A percentile compares a stretch with the other conserved stretches of the same genome.
Conservation (phyloP, 2,888 invertebrate species). For the Diaphora mendica region DNA sequence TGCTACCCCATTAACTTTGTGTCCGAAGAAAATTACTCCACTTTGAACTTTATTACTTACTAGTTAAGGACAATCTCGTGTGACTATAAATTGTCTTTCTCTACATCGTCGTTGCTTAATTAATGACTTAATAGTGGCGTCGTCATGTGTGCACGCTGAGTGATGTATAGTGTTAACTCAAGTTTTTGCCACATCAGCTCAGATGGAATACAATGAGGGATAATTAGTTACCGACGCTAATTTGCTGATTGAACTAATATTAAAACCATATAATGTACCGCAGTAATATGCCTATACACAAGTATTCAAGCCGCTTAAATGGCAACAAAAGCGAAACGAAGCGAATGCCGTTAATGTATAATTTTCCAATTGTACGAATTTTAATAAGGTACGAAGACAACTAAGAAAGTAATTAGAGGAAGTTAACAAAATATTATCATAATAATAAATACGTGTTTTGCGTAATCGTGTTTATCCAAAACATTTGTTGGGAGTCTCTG, state of each 20-base stretch:
- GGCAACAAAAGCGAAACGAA: conserved; percentile 36
- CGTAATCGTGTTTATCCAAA: conserved; percentile 41
- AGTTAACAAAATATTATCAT: conserved; percentile 44
- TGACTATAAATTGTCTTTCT: conserved; percentile 49
- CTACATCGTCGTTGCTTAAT: conserved; percentile 65
- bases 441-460: conserved; percentile 38
- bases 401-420: conserved; percentile 43
- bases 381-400: conserved; percentile 44
- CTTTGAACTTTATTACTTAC: conserved; percentile 67
- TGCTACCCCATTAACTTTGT: conserved; percentile 74
- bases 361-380: conserved; percentile 39
- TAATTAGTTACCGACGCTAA: conserved; percentile 45
- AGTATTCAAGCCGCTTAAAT: conserved; percentile 28
- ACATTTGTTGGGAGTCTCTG: conserved; percentile 24
- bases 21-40: conserved; percentile 61
- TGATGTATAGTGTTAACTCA: conserved; percentile 62
- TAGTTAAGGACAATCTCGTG: conserved; percentile 52
- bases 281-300: conserved; percentile 28
- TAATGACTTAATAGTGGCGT: conserved; percentile 75
- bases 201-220: conserved; percentile 47
- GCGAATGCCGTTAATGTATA: conserved; percentile 42
- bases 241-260: conserved; percentile 36
- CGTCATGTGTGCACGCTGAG: conserved; percentile 62
- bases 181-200: conserved; percentile 47
- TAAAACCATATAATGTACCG: conserved; percentile 35